Base-by-base conservation (phyloP, 2,113 vertebrate genomes). In the Siphamia tubifer region DNA sequence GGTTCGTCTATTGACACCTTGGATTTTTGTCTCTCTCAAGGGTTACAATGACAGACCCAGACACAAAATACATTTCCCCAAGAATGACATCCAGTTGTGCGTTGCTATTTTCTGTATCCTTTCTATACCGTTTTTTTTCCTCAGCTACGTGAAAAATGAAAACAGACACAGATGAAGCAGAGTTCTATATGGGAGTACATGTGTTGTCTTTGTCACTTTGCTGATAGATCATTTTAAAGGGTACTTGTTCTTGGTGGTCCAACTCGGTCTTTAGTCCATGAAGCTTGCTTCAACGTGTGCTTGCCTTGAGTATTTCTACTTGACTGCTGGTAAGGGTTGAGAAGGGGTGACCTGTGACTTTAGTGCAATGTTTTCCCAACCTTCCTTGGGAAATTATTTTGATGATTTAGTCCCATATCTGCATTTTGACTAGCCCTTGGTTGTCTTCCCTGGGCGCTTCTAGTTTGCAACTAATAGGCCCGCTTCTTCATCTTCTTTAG, bases 291-390 rank as follows among this genome's bases (percentile, higher is more conserved):
- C 68, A 56, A 36, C 16, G 58, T 80, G 85, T 87, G 82, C 85
- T 82, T 79, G 78, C 85, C 87, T 56, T 60, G 73, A 75, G 81
- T 76, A 71, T 70, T 82, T 83, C 64, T 80, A 65, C 57, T 65
- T 76, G 27, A 77, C 83, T 81, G 87, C 89, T 87, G 87, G 79
- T 84, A 68, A 63, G 57, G 63, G 57, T 77, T 67, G 73, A 68
- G 36, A 12, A 47, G 17, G 74, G 64, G 79, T 48, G 62, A 84
- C 68, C 77, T 81, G 82, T 84, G 64, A 80, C 68, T 63, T 85
- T 89, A 89, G 89, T 90, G 87, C 87, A 90, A 86, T 60, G 60
- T 85, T 75, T 77, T 45, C 79, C 83, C 81, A 85, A 68, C 55
- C 58, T 83, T 53, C 44, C 75, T 60, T 70, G 52, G 67, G 76